Evolutionary conservation across 1,140 invertebrate species (phyloP).

Genomic region (Orius insidiosus): DNA sequence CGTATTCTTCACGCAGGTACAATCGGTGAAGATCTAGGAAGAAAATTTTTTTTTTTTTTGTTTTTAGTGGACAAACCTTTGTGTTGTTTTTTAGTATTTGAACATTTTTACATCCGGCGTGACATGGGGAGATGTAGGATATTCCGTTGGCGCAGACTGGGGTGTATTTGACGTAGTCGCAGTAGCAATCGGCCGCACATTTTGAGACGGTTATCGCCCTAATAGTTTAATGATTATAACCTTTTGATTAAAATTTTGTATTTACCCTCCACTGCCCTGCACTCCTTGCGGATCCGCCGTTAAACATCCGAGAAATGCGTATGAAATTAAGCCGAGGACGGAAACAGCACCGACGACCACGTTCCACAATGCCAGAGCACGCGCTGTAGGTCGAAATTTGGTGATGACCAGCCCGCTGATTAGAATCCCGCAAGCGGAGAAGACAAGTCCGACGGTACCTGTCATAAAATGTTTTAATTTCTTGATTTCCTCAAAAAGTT

Average conservation of each 20-base stretch:
- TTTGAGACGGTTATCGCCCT: conserved; percentile 18
- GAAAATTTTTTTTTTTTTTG: background rate
- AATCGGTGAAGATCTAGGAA: conserved; percentile 19
- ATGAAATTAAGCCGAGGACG: conserved; percentile 32
- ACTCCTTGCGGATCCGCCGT: conserved; percentile 19
- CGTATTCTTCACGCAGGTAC: conserved; percentile 16
- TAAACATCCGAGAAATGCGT: conserved; percentile 39
- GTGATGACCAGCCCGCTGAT: conserved; percentile 41
- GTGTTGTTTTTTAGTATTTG: conserved; percentile 11
- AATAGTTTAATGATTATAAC: background rate
- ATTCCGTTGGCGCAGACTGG: conserved; percentile 42
- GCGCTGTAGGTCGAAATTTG: conserved; percentile 34
- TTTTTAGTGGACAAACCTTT: conserved; percentile 8
- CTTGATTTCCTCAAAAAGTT: no score
- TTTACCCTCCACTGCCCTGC: conserved; percentile 9
- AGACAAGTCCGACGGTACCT: conserved; percentile 36
- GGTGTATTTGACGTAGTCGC: conserved; percentile 39
- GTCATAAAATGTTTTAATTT: conserved; percentile 1
- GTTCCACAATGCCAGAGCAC: conserved; percentile 36
- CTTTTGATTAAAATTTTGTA: background rate
- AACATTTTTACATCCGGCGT: conserved; percentile 40
- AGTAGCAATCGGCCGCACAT: conserved; percentile 43
- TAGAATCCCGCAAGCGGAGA: conserved; percentile 39
- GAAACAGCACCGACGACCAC: conserved; percentile 30
- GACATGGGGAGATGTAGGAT: conserved; percentile 51